These are phyloP conservation scores for Mormyrops boulengeri DNA, from an alignment of 2,797 vertebrate species.

Conservation along the genomic window DNA sequence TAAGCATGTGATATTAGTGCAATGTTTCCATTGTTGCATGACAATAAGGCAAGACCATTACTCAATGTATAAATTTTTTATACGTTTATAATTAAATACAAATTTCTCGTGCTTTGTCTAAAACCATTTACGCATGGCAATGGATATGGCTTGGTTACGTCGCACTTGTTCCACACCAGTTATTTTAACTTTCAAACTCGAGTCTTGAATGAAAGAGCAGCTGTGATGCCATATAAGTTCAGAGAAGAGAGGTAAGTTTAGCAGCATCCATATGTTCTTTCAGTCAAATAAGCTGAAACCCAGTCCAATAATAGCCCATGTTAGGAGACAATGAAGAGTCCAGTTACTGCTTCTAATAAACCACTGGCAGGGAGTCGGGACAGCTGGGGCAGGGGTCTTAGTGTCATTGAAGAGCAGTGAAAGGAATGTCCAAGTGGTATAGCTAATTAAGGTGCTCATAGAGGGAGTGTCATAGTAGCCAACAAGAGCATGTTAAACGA, in stretches of 20 bases:
- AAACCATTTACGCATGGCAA: background rate
- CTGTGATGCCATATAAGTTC: background rate
- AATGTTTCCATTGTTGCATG: background rate
- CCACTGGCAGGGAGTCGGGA: background rate
- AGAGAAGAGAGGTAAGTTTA: background rate
- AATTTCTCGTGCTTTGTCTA: background rate
- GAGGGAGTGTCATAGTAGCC: background rate
- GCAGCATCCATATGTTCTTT: background rate
- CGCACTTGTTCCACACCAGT: background rate
- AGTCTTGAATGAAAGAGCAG: background rate
- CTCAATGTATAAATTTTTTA: background rate
- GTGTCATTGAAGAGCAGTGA: background rate
- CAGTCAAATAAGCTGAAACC: background rate
- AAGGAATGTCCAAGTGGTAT: background rate
- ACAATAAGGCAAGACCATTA: background rate
- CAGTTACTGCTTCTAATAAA: background rate
- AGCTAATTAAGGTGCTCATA: background rate
- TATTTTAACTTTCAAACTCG: background rate
- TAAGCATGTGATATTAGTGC: background rate
- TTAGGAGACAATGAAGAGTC: conserved; percentile 1
- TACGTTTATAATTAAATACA: background rate
- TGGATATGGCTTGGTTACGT: background rate
- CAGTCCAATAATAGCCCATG: background rate
- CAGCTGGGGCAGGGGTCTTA: background rate
- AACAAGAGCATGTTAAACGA: background rate